A percentile compares a stretch with the other conserved stretches of the same genome.
phyloP scores from a whole-genome alignment of 2,113 vertebrate genomes.

The Lutjanus erythropterus region DNA sequence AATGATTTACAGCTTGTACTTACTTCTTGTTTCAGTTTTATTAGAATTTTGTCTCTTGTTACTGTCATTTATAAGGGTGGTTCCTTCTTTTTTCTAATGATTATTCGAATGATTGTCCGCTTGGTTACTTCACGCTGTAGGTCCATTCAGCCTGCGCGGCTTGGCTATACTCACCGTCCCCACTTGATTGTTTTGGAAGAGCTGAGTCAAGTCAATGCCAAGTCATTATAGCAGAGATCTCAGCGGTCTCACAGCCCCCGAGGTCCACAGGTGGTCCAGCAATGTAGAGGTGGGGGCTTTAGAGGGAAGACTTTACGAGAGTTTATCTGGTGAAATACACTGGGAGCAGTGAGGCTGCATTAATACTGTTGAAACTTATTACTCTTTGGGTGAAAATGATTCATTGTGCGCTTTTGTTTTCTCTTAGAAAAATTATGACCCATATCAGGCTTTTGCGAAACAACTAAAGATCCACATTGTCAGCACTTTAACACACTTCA shows the following conservation, averaged over 20 bases:
- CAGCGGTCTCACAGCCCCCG: constrained; percentile 16
- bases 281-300: neutral
- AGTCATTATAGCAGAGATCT: constrained; percentile 66
- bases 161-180: constrained; percentile 41
- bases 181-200: constrained; percentile 67
- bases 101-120: constrained; percentile 29
- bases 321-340: too few species aligned
- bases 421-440: too few species aligned
- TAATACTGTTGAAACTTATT: too few species aligned
- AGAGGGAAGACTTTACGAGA: neutral
- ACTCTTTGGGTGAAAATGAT: too few species aligned
- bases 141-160: constrained; percentile 34
- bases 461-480: too few species aligned
- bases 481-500: too few species aligned
- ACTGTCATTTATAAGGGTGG: constrained; percentile 1
- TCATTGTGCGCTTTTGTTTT: too few species aligned
- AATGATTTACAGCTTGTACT: constrained; percentile 15
- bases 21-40: constrained; percentile 5
- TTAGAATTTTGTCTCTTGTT: neutral
- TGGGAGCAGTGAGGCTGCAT: too few species aligned
- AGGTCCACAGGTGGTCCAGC: constrained; percentile 56
- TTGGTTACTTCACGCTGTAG: constrained; percentile 28
- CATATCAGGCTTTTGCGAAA: too few species aligned
- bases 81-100: constrained; percentile 1
- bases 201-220: constrained; percentile 34